phyloP scores from a whole-genome alignment of 2,888 invertebrate species.

The Eueremaeus valkanovi region DNA sequence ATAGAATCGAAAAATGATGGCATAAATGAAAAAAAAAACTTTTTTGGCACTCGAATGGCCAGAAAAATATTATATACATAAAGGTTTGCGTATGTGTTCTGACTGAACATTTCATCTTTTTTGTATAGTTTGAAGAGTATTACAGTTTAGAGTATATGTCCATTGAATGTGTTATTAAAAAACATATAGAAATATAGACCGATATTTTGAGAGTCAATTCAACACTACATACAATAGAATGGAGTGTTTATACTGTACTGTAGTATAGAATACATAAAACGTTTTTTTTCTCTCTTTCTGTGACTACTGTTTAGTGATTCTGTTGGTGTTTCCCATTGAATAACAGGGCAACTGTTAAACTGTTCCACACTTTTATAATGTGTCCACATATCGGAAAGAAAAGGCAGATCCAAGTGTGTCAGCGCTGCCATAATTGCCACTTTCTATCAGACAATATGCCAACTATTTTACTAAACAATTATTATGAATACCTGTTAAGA shows the following conservation, averaged over 20 bases:
- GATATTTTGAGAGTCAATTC: slow-evolving; percentile 3
- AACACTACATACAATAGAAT: not conserved
- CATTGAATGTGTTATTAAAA: slow-evolving; percentile 1
- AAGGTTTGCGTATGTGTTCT: not conserved
- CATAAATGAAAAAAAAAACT: not conserved
- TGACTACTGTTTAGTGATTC: not conserved
- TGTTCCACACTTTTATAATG: not conserved
- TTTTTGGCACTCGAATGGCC: not conserved
- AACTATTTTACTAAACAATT: not conserved
- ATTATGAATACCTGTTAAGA: not conserved
- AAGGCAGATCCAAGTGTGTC: no score
- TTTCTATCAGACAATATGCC: not conserved
- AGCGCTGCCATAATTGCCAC: not conserved
- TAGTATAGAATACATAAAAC: not conserved
- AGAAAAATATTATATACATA: slow-evolving; percentile 8
- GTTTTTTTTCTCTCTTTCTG: not conserved
- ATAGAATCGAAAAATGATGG: slow-evolving; percentile 14
- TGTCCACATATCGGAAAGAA: not conserved
- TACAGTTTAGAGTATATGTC: not conserved
- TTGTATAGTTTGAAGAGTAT: not conserved
- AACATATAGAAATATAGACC: not conserved
- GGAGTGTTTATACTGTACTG: not conserved
- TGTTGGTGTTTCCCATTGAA: not conserved
- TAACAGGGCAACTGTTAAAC: not conserved
- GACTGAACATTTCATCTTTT: not conserved